Base-by-base conservation (phyloP, 2,797 vertebrate species). In the Oreochromis grahami region DNA sequence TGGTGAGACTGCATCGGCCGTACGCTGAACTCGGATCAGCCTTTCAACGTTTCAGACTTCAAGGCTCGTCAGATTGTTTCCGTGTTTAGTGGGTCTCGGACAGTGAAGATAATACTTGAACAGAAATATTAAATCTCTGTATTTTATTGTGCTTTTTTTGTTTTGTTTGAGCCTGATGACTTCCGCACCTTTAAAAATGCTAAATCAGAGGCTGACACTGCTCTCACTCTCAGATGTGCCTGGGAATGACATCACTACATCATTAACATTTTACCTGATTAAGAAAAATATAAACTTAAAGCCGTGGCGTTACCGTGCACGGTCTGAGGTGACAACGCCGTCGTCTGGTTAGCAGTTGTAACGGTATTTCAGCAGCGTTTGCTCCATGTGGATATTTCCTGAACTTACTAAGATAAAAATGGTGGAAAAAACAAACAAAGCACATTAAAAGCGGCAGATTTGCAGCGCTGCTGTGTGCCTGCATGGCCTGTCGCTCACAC, bases 251-350 rank as follows among this genome's bases (percentile, higher is more conserved):
- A 3, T 43, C 38, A 15, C n/a, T 43, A 9, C 21, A 68, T 43
- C 8, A 1, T 15, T 43, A 21, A 10, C 5, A 15, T 38, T 5
- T 56, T 9, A 9, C 14, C 2, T 29, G 26, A 29, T 56, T 56
- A 56, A 56, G 26, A 15, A 0, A 56, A 29, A 15, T 29, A 0
- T 5, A 0, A 56, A 9, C 53, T 29, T 56, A 56, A 38, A 43
- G 13, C 0, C 1, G 4, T 41, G 36, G 8, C 1, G 6, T n/a
- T 19, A 12, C 58, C 10, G 2, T 11, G 58, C 32, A n/a, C 2
- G 4, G 2, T n/a, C 34, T 38, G 34, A 15, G 7, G 12, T 0
- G 21, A 32, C 15, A 2, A 43, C 5, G 7, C 36, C 5, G 3
- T 32, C 14, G 2, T 3, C 8, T 17, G 0, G 65, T 43, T 43